Percentiles rank a stretch among this genome's conserved stretches.
Conservation (phyloP, 2,797 vertebrate genomes). For the Gymnothorax javanicus region DNA sequence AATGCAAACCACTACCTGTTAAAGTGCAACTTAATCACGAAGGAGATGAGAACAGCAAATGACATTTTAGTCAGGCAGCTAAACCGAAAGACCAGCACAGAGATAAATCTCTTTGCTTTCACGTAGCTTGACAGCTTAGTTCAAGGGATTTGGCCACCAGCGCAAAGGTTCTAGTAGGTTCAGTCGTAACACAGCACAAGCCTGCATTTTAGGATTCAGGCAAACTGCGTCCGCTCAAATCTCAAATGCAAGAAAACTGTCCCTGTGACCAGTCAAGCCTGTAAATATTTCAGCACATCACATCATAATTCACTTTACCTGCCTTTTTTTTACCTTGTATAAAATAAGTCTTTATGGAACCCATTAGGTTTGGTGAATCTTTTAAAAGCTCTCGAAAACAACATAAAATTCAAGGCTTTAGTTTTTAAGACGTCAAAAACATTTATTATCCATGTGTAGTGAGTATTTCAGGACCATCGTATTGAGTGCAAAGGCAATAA, state of each 20-base stretch:
- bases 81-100: constrained; percentile 25
- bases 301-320: constrained; percentile 60
- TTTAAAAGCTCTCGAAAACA: constrained; percentile 48
- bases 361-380: constrained; percentile 50
- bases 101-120: constrained; percentile 40
- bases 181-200: constrained; percentile 13
- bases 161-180: constrained; percentile 33
- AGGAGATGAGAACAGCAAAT: not conserved
- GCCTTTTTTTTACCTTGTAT: constrained; percentile 46
- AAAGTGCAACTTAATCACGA: not conserved
- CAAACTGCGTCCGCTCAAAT: constrained; percentile 41
- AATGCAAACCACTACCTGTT: not conserved
- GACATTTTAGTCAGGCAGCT: not conserved
- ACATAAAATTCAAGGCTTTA: constrained; percentile 53
- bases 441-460: constrained; percentile 48
- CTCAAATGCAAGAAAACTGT: constrained; percentile 42
- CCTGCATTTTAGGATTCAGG: not conserved
- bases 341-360: constrained; percentile 43
- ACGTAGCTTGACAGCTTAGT: constrained; percentile 58
- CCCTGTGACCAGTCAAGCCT: constrained; percentile 33
- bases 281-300: constrained; percentile 63
- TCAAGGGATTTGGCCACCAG: constrained; percentile 49
- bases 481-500: constrained; percentile 46
- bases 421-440: constrained; percentile 42
- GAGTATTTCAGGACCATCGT: constrained; percentile 38